These are phyloP conservation scores for Crossoptilon crossoptilon DNA, from an alignment of 2,797 vertebrate genomes.

Conservation along the genomic window DNA sequence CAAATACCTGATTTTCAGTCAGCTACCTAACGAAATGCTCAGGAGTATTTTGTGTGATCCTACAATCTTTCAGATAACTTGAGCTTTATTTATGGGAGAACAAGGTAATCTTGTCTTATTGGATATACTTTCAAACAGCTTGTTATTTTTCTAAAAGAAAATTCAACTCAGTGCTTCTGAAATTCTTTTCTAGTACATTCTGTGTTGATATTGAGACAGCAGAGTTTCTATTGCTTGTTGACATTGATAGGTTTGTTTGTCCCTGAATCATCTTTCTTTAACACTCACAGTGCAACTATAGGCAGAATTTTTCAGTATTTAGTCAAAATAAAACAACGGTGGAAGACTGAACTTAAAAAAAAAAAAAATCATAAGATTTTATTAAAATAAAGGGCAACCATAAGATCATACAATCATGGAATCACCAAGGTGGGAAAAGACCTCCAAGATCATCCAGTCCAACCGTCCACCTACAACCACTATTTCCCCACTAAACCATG, in stretches of 20 bases:
- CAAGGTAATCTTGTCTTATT: neutral
- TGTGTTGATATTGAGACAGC: neutral
- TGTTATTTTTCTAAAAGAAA: neutral
- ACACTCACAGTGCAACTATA: neutral
- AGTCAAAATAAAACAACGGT: neutral
- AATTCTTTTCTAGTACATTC: neutral
- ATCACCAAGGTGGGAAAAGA: too few species aligned
- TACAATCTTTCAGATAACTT: neutral
- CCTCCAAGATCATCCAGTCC: too few species aligned
- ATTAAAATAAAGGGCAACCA: neutral
- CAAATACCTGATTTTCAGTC: neutral
- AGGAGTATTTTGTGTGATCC: neutral
- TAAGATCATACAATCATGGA: neutral
- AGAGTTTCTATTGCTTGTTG: neutral
- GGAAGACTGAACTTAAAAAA: neutral
- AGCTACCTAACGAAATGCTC: neutral
- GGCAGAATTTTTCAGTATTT: neutral
- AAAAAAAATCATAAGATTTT: neutral
- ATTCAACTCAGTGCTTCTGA: neutral
- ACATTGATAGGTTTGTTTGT: neutral
- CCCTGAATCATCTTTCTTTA: neutral
- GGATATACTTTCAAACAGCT: neutral
- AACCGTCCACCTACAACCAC: too few species aligned
- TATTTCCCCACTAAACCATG: too few species aligned
- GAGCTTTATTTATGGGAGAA: neutral